Percentiles rank a stretch among this genome's conserved stretches.
phyloP scores from a whole-genome alignment of 2,113 vertebrate species.

The Perccottus glenii region DNA sequence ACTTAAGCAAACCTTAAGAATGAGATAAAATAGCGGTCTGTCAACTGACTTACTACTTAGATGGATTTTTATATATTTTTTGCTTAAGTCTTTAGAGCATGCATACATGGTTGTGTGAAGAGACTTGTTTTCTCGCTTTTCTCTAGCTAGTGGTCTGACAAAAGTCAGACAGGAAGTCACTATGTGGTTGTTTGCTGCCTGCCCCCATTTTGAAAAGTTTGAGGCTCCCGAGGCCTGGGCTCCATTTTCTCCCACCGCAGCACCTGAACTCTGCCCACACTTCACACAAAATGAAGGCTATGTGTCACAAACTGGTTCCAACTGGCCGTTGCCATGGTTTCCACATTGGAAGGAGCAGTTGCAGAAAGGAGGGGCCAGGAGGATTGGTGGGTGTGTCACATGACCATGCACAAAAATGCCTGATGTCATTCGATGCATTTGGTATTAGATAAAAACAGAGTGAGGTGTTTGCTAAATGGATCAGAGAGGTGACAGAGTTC shows the following conservation, averaged over 20 bases:
- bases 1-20: too few species aligned
- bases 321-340: constrained; percentile 92
- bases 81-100: background rate
- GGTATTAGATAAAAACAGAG: constrained; percentile 74
- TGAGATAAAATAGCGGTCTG: background rate
- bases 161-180: constrained; percentile 73
- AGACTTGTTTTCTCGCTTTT: constrained; percentile 42
- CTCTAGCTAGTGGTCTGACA: constrained; percentile 53
- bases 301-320: constrained; percentile 88
- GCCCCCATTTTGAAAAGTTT: constrained; percentile 70
- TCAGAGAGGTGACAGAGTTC: constrained; percentile 37
- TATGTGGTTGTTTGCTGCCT: constrained; percentile 54
- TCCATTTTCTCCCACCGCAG: constrained; percentile 86
- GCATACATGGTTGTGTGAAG: constrained; percentile 10
- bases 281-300: constrained; percentile 89
- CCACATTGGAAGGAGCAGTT: constrained; percentile 82
- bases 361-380: constrained; percentile 74
- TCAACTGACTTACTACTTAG: background rate
- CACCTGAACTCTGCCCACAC: constrained; percentile 87
- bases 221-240: constrained; percentile 61
- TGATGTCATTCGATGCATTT: constrained; percentile 82
- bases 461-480: constrained; percentile 73
- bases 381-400: constrained; percentile 79
- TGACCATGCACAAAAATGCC: constrained; percentile 84
- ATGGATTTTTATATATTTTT: constrained; percentile 14